Conservation (phyloP, 2,888 invertebrate species). For the Apamea crenata region DNA sequence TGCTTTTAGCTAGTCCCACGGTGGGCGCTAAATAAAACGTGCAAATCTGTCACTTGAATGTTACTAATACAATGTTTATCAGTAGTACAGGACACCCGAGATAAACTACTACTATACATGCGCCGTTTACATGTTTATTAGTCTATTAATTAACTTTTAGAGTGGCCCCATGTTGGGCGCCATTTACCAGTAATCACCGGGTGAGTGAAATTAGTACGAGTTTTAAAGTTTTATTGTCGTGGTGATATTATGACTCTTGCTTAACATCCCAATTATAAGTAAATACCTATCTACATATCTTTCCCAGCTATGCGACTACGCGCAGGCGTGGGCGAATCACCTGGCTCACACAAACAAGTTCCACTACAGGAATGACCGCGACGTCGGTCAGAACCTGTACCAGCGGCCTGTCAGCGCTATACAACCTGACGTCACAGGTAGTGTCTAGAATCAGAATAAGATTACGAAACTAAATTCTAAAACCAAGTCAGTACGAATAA, state of each 20-base stretch:
- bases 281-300: neutral
- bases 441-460: neutral
- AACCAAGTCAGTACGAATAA: neutral
- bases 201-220: neutral
- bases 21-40: slow-evolving; percentile 43
- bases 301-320: slow-evolving; percentile 93
- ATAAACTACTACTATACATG: neutral
- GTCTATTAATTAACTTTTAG: neutral
- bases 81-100: neutral
- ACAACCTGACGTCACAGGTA: slow-evolving; percentile 93
- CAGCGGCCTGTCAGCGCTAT: slow-evolving; percentile 93
- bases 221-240: neutral
- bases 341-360: slow-evolving; percentile 95
- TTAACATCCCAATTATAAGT: neutral
- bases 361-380: slow-evolving; percentile 94
- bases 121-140: neutral
- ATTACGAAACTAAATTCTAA: neutral
- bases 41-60: neutral
- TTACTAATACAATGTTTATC: neutral
- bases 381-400: slow-evolving; percentile 95
- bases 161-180: slow-evolving; percentile 28
- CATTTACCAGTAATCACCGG: slow-evolving; percentile 1
- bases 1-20: slow-evolving; percentile 23
- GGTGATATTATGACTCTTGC: neutral
- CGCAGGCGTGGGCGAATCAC: slow-evolving; percentile 97